Base-by-base conservation (phyloP, 2,113 vertebrate species). In the Jacana jacana region DNA sequence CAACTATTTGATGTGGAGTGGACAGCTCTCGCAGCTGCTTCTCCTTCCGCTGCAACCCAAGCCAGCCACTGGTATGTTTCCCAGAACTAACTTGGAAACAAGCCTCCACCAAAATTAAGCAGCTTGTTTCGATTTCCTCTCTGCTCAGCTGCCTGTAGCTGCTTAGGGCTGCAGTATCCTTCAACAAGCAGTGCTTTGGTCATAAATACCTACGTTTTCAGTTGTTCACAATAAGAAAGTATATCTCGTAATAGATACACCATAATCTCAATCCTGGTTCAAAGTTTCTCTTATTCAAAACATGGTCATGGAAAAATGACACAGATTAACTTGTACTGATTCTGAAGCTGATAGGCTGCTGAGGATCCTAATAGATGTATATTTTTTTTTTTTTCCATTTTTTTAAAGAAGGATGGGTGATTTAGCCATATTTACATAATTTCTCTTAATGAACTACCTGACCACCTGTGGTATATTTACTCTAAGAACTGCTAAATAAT, bases 381-480 rank as follows among this genome's bases (percentile, higher is more conserved):
- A 18, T 18, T 23, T n/a, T 18, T 68, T 0, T n/a, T 46, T 46
- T 19, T 18, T 31, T 31, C 19, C 60, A 0, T 1, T 9, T 3
- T 91, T 70, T 63, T 5, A 51, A 73, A 72, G n/a, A 85, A 48
- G 23, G 33, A 51, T 16, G 28, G 9, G 20, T 60, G 30, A 76
- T 81, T 80, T 61, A 83, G 31, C 27, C 30, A 12, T 52, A 76
- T 65, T 82, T 73, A 40, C 24, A 22, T 22, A 9, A 14, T 31
- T 83, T 83, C 44, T 88, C 10, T 58, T 52, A 69, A 30, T 12
- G 46, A 10, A 51, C 25, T 46, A 68, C 33, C 61, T 66, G 39
- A 64, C 13, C 10, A 68, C 2, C 20, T 76, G 27, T 15, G 55
- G 65, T 10, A 11, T 31, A 89, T 33, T 68, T 71, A 89, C 23